Evolutionary conservation across 2,888 invertebrate species (phyloP).

Genomic region (Acrocyrtus sp.): DNA sequence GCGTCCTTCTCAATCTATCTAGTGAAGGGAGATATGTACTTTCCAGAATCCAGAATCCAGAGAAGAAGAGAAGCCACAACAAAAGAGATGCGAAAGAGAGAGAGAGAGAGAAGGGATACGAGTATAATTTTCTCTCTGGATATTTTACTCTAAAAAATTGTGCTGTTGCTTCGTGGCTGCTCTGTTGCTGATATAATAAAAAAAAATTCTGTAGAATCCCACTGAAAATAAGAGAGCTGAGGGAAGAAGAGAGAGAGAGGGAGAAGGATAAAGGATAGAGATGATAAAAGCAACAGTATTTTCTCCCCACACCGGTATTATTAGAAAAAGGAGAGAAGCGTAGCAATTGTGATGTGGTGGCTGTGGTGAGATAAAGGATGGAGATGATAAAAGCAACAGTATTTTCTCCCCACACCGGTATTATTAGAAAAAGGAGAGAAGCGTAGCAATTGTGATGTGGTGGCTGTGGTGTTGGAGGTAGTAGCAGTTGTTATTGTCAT

Average conservation of each 20-base stretch:
- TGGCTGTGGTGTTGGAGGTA: constrained; percentile 26
- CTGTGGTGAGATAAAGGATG: constrained; percentile 39
- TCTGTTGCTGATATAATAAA: constrained; percentile 38
- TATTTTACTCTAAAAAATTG: constrained; percentile 20
- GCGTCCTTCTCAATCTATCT: too few relatives aligned
- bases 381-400: constrained; percentile 37
- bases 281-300: constrained; percentile 43
- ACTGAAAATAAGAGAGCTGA: constrained; percentile 22
- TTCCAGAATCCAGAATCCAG: too few relatives aligned
- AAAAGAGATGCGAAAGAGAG: too few relatives aligned
- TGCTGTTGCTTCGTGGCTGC: constrained; percentile 40
- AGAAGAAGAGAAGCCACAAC: too few relatives aligned
- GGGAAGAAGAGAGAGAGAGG: constrained; percentile 20
- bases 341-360: constrained; percentile 11
- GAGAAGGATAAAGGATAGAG: constrained; percentile 36
- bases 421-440: not conserved
- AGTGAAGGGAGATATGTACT: too few relatives aligned
- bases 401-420: constrained; percentile 12
- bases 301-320: not conserved
- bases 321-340: not conserved
- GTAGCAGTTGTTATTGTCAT: constrained; percentile 50
- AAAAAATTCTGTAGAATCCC: constrained; percentile 16
- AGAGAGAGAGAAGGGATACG: too few relatives aligned
- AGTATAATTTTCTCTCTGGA: too few relatives aligned
- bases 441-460: constrained; percentile 6